phyloP scores from a whole-genome alignment of 2,113 vertebrate genomes.

The Corvus moneduloides region DNA sequence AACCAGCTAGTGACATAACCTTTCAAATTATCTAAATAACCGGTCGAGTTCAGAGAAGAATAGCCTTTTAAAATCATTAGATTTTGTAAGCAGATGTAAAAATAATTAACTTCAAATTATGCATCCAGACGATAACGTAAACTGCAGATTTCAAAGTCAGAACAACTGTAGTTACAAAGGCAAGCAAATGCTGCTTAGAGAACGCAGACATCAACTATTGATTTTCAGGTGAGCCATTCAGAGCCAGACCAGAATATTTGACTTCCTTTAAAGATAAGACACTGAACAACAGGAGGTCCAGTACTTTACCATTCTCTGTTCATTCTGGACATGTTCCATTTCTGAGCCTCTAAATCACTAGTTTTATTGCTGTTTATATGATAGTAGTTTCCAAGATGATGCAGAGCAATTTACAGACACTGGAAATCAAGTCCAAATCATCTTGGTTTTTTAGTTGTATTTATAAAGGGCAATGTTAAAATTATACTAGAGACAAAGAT shows the following conservation, averaged over 20 bases:
- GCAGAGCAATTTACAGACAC: neutral
- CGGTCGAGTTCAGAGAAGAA: neutral
- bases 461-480: neutral
- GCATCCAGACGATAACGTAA: neutral
- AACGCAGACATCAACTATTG: neutral
- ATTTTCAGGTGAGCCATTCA: neutral
- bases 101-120: slow-evolving; percentile 57
- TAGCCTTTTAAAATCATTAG: slow-evolving; percentile 35
- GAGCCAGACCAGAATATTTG: neutral
- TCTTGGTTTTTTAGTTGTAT: neutral
- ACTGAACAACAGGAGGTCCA: neutral
- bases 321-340: neutral
- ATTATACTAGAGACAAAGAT: neutral
- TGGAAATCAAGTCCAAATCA: neutral
- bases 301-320: neutral
- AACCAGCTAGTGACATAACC: neutral
- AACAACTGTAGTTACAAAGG: neutral
- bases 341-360: neutral
- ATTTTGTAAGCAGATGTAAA: slow-evolving; percentile 37
- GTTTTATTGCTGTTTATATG: neutral
- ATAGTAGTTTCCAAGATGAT: neutral
- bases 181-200: neutral
- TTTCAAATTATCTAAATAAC: neutral
- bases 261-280: neutral
- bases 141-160: neutral